These are phyloP conservation scores for Oxyruncus cristatus DNA, from an alignment of 2,113 vertebrate genomes.

Conservation along the genomic window DNA sequence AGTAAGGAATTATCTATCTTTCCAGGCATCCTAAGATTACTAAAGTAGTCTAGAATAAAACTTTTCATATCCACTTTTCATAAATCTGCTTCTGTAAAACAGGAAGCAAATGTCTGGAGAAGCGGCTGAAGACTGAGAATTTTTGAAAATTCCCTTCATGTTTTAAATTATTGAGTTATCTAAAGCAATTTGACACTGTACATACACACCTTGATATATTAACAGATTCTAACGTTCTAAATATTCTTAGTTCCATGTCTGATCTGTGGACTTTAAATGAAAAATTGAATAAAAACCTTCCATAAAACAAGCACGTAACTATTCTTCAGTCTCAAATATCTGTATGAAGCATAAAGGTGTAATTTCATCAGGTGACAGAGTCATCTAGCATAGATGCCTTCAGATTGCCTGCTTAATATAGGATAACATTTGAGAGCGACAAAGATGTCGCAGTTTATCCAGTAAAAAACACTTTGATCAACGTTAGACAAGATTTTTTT, in stretches of 20 bases:
- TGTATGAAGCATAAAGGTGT: neutral
- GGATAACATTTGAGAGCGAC: neutral
- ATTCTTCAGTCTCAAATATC: neutral
- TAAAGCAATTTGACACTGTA: neutral
- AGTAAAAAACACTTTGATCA: neutral
- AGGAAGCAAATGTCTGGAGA: neutral
- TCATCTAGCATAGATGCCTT: neutral
- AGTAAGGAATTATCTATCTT: neutral
- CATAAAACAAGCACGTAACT: neutral
- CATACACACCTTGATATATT: neutral
- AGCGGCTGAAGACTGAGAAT: neutral
- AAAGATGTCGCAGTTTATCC: neutral
- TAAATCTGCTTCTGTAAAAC: neutral
- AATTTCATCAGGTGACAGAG: neutral
- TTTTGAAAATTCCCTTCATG: neutral
- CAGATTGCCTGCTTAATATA: neutral
- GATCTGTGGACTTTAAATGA: neutral
- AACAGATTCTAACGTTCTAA: neutral
- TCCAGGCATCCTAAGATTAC: neutral
- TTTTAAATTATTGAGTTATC: neutral
- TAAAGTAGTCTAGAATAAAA: neutral
- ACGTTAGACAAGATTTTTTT: neutral
- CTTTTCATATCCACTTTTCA: rapidly evolving
- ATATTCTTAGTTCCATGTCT: neutral
- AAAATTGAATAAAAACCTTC: neutral